Conservation (phyloP, 2,888 invertebrate species). For the Selenia dentaria region DNA sequence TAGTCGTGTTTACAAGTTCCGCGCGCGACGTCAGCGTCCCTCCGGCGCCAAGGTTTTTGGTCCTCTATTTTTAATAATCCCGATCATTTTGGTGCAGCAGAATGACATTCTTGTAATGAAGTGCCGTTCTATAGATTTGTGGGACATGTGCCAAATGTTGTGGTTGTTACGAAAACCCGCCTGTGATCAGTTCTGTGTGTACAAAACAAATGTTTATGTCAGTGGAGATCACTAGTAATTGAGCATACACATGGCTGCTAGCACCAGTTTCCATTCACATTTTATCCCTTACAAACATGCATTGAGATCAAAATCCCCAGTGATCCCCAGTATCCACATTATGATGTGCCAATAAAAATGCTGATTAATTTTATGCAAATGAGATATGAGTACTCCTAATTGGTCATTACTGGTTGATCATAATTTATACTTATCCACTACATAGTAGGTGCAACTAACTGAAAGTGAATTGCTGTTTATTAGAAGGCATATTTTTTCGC, state of each 20-base stretch:
- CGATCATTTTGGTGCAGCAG: conserved; percentile 76
- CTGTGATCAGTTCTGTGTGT: conserved; percentile 66
- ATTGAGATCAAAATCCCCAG: not conserved
- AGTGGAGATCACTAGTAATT: conserved; percentile 43
- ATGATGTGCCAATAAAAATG: not conserved
- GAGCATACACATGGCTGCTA: conserved; percentile 10
- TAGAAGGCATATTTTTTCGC: too few species aligned
- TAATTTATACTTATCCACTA: not conserved
- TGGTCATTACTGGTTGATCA: not conserved
- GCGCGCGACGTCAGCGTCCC: conserved; percentile 58
- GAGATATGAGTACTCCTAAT: not conserved
- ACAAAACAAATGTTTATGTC: conserved; percentile 62
- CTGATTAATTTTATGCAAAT: conserved; percentile 4
- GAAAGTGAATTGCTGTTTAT: not conserved
- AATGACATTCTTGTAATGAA: conserved; percentile 83
- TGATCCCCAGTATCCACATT: not conserved
- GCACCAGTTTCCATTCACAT: conserved; percentile 16
- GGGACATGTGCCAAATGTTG: conserved; percentile 82
- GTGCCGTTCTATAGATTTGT: conserved; percentile 74
- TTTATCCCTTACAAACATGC: not conserved
- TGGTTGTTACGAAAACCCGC: conserved; percentile 71
- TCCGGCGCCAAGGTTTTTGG: conserved; percentile 68
- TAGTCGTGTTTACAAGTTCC: conserved; percentile 48
- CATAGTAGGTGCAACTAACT: not conserved
- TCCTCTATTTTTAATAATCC: conserved; percentile 81